Percentiles rank a stretch among this genome's conserved stretches.
These are phyloP conservation scores for Liposcelis brunnea DNA, from an alignment of 2,888 invertebrate genomes.

Conservation along the genomic window DNA sequence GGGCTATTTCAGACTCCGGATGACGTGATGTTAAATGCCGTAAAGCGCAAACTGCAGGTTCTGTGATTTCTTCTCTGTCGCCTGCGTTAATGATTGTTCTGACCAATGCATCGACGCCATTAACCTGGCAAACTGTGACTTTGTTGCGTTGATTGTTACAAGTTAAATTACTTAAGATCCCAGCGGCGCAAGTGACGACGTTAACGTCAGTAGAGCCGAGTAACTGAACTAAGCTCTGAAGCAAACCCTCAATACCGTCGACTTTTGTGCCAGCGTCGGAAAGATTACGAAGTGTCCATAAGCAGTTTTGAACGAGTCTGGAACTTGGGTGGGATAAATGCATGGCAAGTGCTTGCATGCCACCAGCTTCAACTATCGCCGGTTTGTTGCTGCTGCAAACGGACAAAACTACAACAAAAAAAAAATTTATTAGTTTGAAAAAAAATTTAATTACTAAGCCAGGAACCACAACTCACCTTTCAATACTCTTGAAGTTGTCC, in stretches of 20 bases:
- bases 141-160: constrained; percentile 99
- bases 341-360: constrained; percentile 94
- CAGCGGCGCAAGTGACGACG: constrained; percentile 95
- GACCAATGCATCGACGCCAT: constrained; percentile 92
- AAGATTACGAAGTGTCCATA: constrained; percentile 94
- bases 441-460: not conserved
- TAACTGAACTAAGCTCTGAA: constrained; percentile 80
- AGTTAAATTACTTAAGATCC: constrained; percentile 94
- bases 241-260: constrained; percentile 71
- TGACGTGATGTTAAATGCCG: constrained; percentile 95
- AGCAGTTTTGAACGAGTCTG: constrained; percentile 88
- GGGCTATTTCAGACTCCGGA: constrained; percentile 91
- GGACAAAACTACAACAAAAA: constrained; percentile 53
- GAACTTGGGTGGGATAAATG: constrained; percentile 87
- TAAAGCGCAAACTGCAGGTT: constrained; percentile 94
- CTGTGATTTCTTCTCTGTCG: constrained; percentile 94
- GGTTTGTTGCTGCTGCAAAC: constrained; percentile 98
- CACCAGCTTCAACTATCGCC: constrained; percentile 94
- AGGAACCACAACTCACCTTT: constrained; percentile 40
- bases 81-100: constrained; percentile 86
- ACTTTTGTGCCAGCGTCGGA: constrained; percentile 73
- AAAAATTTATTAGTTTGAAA: constrained; percentile 8
- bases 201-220: constrained; percentile 86
- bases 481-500: constrained; percentile 95
- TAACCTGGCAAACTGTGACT: constrained; percentile 42